phyloP scores from a whole-genome alignment of 1,140 invertebrate genomes.

The Bathynomus jamesi region DNA sequence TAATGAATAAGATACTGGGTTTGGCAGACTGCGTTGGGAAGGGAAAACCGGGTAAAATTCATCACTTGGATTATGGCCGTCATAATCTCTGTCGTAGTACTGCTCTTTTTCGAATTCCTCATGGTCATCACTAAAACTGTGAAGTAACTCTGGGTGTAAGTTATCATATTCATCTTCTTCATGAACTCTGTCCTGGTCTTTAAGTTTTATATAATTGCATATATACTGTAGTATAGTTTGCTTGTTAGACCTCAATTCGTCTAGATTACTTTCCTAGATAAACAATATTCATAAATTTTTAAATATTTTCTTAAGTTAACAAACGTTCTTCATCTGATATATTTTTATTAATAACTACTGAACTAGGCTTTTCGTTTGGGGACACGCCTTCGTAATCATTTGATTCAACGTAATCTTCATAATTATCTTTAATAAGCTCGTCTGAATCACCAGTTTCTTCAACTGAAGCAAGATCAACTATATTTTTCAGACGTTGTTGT shows the following conservation, averaged over 20 bases:
- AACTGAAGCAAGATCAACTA: not conserved
- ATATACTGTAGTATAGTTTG: not conserved
- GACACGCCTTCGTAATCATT: no score
- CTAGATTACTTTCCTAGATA: not conserved
- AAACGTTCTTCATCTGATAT: not conserved
- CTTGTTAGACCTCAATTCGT: not conserved
- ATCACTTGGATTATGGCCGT: no score
- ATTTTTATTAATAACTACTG: not conserved
- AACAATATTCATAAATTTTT: not conserved
- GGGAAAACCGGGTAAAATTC: no score
- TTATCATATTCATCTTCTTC: not conserved
- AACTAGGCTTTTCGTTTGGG: no score
- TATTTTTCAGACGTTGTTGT: not conserved
- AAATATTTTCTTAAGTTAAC: not conserved
- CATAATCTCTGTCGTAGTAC: no score
- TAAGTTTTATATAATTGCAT: not conserved
- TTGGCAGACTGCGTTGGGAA: no score
- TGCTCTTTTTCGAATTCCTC: no score
- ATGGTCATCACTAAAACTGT: no score
- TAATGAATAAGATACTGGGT: no score
- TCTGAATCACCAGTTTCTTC: not conserved
- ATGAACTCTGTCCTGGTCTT: not conserved
- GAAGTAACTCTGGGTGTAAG: no score
- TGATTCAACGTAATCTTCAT: no score
- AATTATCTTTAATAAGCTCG: no score